Conservation (phyloP, 2,888 invertebrate genomes). For the Tipula confusa region DNA sequence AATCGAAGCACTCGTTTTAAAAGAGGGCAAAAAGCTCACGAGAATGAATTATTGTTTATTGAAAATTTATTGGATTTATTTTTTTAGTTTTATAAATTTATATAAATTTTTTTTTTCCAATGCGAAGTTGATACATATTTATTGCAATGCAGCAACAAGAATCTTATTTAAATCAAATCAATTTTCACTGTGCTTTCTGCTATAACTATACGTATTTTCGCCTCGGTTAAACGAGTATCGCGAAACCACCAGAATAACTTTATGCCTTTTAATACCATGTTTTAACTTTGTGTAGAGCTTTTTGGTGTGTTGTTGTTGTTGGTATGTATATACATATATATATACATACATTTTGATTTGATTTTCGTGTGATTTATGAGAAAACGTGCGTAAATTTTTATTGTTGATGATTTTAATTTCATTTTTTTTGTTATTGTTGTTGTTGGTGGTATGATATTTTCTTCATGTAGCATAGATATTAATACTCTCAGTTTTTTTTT, state of each 20-base stretch:
- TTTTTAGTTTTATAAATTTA: background rate
- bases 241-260: background rate
- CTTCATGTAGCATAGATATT: background rate
- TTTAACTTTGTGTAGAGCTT: background rate
- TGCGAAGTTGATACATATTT: background rate
- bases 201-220: background rate
- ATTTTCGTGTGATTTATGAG: slow-evolving; percentile 29
- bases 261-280: background rate
- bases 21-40: background rate
- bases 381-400: slow-evolving; percentile 28
- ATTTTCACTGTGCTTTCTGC: background rate
- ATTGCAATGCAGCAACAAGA: background rate
- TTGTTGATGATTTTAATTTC: slow-evolving; percentile 7
- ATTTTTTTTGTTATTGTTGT: background rate
- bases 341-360: background rate
- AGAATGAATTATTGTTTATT: background rate
- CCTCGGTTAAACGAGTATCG: background rate
- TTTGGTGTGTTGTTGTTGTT: background rate
- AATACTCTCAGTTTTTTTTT: background rate
- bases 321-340: background rate
- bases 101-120: background rate
- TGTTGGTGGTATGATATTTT: background rate
- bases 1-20: background rate
- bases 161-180: background rate
- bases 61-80: background rate